Evolutionary conservation across 2,888 invertebrate genomes (phyloP), one percentile per base, ranked within the genome.

Genomic region (Agrenia bidenticulata): DNA sequence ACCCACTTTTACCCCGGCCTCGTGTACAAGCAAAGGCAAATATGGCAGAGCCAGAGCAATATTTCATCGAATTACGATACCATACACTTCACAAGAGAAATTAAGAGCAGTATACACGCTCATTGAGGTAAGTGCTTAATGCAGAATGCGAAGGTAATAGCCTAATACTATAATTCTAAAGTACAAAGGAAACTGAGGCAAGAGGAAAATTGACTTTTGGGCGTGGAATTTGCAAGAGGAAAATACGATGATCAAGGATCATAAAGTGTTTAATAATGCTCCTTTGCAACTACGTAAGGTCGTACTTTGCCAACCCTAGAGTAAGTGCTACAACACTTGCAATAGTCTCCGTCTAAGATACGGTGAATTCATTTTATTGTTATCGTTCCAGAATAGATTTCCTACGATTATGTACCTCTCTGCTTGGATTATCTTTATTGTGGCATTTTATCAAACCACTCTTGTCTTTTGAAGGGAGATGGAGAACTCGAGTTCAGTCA

Each of bases 251-350:
- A 57, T 57, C 56, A 57, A 21, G 56, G 37, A 57, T 57, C 56
- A 57, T 57, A 57, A 57, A 57, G 56, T 57, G 56, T 57, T 57
- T 57, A 57, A 57, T 57, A 57, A 57, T 57, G 61, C 63, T 59
- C 67, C 62, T 32, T 15, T 45, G 45, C 19, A 9, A 45, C 17
- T 9, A 17, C 5, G 17, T 17, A 45, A 45, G 45, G 45, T 45
- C 45, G 45, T 45, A n/a, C 45, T 17, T 32, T n/a, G n/a, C 19
- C 26, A 19, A 15, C n/a, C 19, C 39, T 13, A 13, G 11, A 21
- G 17, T 4, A 19, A 45, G 7, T 45, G 19, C 39, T 11, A 9
- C 15, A 19, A 15, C 45, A 45, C 45, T 45, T 5, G 45, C 19
- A 19, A 5, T 19, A 45, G 45, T 5, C 19, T 19, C 23, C 21